phyloP scores from a whole-genome alignment of 2,797 vertebrate genomes.

The Gastrophryne carolinensis region DNA sequence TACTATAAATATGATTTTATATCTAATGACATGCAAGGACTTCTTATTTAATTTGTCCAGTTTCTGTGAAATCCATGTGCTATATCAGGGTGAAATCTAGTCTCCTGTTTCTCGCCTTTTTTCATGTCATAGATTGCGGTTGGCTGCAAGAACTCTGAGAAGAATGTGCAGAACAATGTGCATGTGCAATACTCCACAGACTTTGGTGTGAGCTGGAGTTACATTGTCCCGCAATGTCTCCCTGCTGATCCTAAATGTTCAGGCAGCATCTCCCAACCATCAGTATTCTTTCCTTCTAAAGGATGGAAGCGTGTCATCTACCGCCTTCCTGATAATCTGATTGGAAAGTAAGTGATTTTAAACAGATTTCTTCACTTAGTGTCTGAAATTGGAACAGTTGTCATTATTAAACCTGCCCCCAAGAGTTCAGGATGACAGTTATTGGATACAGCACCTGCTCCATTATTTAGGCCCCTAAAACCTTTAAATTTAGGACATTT shows the following conservation, averaged over 20 bases:
- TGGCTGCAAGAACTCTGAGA: slow-evolving; percentile 86
- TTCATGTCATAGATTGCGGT: slow-evolving; percentile 81
- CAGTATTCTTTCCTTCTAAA: slow-evolving; percentile 91
- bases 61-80: too few species aligned
- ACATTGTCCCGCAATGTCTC: slow-evolving; percentile 91
- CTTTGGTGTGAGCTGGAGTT: slow-evolving; percentile 96
- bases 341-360: slow-evolving; percentile 82
- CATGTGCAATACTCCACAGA: slow-evolving; percentile 94
- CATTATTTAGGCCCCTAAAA: too few species aligned
- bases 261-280: slow-evolving; percentile 90
- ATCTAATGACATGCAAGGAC: too few species aligned
- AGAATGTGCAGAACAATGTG: slow-evolving; percentile 85
- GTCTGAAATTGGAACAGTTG: not conserved
- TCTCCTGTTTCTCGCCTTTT: not conserved
- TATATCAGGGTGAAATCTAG: too few species aligned
- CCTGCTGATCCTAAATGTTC: slow-evolving; percentile 93
- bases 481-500: too few species aligned
- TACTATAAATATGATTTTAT: too few species aligned
- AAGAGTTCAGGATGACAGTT: too few species aligned
- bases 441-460: too few species aligned
- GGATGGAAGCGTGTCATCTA: slow-evolving; percentile 93
- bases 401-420: too few species aligned
- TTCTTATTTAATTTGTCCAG: too few species aligned
- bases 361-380: not conserved
- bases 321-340: slow-evolving; percentile 82